phyloP scores from a whole-genome alignment of 2,888 invertebrate species.

The Nipponacmea schrenckii region DNA sequence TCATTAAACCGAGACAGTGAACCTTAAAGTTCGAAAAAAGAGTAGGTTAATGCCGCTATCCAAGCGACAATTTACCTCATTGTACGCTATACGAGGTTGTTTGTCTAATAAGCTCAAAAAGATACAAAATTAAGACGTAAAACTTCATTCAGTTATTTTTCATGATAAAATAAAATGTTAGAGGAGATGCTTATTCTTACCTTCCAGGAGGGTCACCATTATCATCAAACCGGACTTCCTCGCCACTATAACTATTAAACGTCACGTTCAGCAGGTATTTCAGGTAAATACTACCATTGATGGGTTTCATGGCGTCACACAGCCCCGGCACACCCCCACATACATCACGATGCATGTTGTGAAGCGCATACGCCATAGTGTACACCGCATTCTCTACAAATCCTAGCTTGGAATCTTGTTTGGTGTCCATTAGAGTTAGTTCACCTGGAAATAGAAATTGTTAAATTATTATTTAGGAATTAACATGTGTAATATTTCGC shows the following conservation, averaged over 20 bases:
- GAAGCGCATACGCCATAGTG: constrained; percentile 80
- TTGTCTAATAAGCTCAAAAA: no score
- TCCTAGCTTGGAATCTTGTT: constrained; percentile 81
- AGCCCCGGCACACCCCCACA: constrained; percentile 71
- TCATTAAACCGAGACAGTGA: no score
- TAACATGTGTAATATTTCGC: no score
- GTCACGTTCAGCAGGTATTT: constrained; percentile 78
- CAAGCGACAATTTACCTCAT: no score
- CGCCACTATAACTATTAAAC: constrained; percentile 73
- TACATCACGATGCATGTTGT: constrained; percentile 76
- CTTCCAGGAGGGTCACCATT: constrained; percentile 83
- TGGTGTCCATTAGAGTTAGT: constrained; percentile 69
- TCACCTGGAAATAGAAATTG: constrained; percentile 69
- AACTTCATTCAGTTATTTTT: no score
- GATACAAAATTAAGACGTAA: no score
- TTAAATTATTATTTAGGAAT: not conserved
- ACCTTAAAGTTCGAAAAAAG: no score
- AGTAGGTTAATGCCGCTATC: no score
- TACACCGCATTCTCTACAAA: constrained; percentile 83
- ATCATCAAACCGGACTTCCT: constrained; percentile 79
- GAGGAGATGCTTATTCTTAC: constrained; percentile 65
- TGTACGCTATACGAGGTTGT: no score
- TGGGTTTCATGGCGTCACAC: constrained; percentile 77
- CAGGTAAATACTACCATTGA: constrained; percentile 77
- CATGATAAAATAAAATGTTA: no score